Base-by-base conservation (phyloP, 1,140 invertebrate species). In the Drosophila gunungcola region DNA sequence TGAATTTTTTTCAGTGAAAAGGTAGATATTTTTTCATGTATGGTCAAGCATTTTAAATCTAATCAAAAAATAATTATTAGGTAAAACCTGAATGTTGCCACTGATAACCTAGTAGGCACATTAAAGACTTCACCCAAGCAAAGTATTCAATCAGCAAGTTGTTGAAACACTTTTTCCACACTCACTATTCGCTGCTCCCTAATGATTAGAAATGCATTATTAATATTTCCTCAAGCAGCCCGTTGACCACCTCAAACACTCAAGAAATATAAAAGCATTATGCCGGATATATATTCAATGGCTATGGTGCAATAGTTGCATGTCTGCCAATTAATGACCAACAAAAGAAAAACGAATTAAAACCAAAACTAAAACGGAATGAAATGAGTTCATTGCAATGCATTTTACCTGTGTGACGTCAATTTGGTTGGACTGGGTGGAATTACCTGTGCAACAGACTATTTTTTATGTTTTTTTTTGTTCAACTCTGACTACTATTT, bases 131-230 rank as follows among this genome's bases (percentile, higher is more conserved):
- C 29, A 16, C 29, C 29, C 27, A 54, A 16, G n/a, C 0, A 70
- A 43, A 32, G 58, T 38, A 74, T 54, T 16, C 4, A 38, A 10
- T 29, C 13, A 25, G 13, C 45, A 10, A 38, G 7, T 25, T 27
- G 34, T 12, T 76, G 27, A 43, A 38, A 25, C 60, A 61, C 27
- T 68, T 77, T 48, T 68, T 58, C 38, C 13, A n/a, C 12, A 7
- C 29, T 16, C 27, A 67, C 34, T 49, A 16, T 11, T 29, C 10
- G 27, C n/a, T 10, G 29, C 13, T 56, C 46, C 43, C 34, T 77
- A 73, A 80, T 67, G 88, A 77, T 83, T 74, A 72, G 72, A 83
- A 80, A 80, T 89, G 73, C 63, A 89, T 84, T 89, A 78, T 80
- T 89, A 84, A 80, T 89, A 77, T 78, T 84, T 89, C 83, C 84